These are phyloP conservation scores for Tympanuchus pallidicinctus DNA, from an alignment of 2,113 vertebrate genomes.

Conservation along the genomic window DNA sequence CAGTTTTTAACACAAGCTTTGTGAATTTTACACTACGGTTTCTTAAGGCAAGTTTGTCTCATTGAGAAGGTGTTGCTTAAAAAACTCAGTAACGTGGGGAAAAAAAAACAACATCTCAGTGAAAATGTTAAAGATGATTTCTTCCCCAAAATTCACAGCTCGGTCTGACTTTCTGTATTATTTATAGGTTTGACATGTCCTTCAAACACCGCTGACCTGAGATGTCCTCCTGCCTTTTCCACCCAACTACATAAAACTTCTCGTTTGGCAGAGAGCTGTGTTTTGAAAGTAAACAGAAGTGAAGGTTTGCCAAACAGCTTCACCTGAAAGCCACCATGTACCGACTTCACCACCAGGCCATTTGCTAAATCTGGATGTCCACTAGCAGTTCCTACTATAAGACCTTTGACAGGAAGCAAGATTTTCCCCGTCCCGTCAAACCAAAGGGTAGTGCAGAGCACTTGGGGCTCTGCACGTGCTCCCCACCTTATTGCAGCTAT, in stretches of 20 bases:
- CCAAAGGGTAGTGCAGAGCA: accelerated
- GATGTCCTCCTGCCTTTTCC: constrained; percentile 56
- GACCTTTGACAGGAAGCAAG: accelerated
- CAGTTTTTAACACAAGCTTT: not conserved
- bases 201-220: constrained; percentile 40
- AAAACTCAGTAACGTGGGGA: not conserved
- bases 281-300: constrained; percentile 63
- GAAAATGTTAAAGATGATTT: not conserved
- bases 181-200: constrained; percentile 49
- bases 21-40: not conserved
- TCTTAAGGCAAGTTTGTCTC: not conserved
- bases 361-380: not conserved
- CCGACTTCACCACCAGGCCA: not conserved
- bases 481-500: not conserved
- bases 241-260: constrained; percentile 34
- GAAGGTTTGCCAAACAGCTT: constrained; percentile 24
- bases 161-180: not conserved
- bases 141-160: not conserved
- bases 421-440: not conserved
- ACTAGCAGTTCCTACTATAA: accelerated
- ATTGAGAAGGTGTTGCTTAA: not conserved
- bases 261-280: not conserved
- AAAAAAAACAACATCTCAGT: not conserved
- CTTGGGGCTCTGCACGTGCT: accelerated
- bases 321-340: not conserved